Evolutionary conservation across 2,113 vertebrate genomes (phyloP).

Genomic region (Cyanistes caeruleus): DNA sequence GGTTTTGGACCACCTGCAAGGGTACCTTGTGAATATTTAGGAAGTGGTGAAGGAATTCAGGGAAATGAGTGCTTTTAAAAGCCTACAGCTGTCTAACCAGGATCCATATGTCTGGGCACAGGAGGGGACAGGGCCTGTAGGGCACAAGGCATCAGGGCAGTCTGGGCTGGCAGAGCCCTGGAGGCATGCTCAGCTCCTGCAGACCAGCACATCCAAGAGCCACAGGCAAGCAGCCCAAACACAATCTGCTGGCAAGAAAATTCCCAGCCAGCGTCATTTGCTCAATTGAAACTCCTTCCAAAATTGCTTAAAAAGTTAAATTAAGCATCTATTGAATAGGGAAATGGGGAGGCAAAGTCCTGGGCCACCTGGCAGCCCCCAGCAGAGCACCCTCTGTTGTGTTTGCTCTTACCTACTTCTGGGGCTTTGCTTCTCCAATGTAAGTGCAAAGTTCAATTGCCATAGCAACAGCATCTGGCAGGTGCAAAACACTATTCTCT

Average conservation of each 20-base stretch:
- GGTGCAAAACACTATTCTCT: neutral
- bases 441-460: neutral
- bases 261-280: neutral
- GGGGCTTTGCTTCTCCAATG: neutral
- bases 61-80: neutral
- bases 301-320: neutral
- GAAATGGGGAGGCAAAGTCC: neutral
- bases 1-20: neutral
- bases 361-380: neutral
- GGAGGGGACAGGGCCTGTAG: neutral
- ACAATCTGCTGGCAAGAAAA: neutral
- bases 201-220: rapidly evolving
- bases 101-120: rapidly evolving
- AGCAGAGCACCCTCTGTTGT: neutral
- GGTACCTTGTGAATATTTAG: neutral
- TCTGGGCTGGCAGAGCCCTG: neutral
- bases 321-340: neutral
- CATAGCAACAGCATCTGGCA: slow-evolving; percentile 44
- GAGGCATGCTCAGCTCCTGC: rapidly evolving
- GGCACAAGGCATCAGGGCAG: neutral
- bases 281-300: neutral
- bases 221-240: neutral
- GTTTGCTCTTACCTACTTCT: neutral
- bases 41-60: neutral
- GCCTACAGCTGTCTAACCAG: neutral